Base-by-base conservation (phyloP, 2,113 vertebrate species). In the Heliornis fulica region DNA sequence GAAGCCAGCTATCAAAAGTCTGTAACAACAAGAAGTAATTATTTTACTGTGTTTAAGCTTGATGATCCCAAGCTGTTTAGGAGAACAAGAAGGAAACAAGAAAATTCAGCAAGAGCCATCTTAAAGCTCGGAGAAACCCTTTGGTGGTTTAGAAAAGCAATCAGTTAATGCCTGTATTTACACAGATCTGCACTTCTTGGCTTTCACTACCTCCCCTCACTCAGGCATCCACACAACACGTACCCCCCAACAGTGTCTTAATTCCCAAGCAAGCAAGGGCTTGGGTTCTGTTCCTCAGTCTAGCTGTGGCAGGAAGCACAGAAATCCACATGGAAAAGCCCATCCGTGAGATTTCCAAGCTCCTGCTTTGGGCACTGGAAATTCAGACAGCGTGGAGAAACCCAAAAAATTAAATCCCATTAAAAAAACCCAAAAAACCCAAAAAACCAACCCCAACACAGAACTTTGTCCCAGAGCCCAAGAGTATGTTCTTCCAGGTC, bases 141-240 rank as follows among this genome's bases (percentile, higher is more conserved):
- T 64, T 7, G 56, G 28, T 2, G 2, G 4, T 25, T 78, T 43
- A 11, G 32, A 43, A 92, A 76, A 90, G 72, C 70, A 32, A 61
- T 1, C 22, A 53, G 15, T 45, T 51, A 31, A 36, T 1, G 1
- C 34, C n/a, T 79, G 31, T n/a, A 41, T 61, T 82, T 53, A 56
- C 3, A 36, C 18, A 78, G 43, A 48, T 83, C 19, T 43, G n/a
- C 2, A 0, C 3, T 75, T 50, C 11, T 23, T 61, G 31, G n/a
- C 13, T 72, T 88, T 54, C 13, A 16, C 40, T 34, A 4, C 9
- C 14, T 77, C 40, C 9, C 34, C 32, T 32, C 41, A 21, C 36
- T 74, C 2, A 2, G 10, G 21, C 13, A 13, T 50, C 43, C 13
- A 4, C 22, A 34, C 18, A 26, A 11, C 5, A 6, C 0, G 6